phyloP scores from a whole-genome alignment of 2,113 vertebrate genomes.

The Podocnemis expansa region DNA sequence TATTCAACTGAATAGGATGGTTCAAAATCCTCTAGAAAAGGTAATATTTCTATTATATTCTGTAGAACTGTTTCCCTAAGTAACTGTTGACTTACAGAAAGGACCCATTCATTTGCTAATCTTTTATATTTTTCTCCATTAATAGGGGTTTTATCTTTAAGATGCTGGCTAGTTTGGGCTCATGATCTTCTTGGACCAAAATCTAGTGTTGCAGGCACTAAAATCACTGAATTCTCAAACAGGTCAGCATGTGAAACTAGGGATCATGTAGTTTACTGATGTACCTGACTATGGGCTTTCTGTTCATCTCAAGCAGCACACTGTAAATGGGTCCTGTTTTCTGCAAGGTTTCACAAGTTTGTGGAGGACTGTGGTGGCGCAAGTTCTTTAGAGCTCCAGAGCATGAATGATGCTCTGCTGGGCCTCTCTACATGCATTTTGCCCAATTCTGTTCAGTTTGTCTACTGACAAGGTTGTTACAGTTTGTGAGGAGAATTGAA shows the following conservation, averaged over 20 bases:
- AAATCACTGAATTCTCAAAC: neutral
- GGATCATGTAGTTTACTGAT: neutral
- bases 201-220: neutral
- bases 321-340: neutral
- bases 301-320: neutral
- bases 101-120: neutral
- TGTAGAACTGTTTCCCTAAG: neutral
- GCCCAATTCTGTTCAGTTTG: neutral
- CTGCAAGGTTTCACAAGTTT: neutral
- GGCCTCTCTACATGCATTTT: neutral
- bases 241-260: neutral
- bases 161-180: neutral
- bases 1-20: neutral
- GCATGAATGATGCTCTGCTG: neutral
- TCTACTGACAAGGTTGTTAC: neutral
- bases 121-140: neutral
- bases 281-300: neutral
- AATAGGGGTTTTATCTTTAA: neutral
- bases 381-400: neutral
- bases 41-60: neutral
- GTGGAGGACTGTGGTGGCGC: neutral
- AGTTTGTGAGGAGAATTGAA: neutral
- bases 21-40: neutral
- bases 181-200: neutral
- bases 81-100: neutral